Percentiles rank a stretch among this genome's conserved stretches.
These are phyloP conservation scores for Adrianichthys oophorus DNA, from an alignment of 2,797 vertebrate genomes.

Conservation along the genomic window DNA sequence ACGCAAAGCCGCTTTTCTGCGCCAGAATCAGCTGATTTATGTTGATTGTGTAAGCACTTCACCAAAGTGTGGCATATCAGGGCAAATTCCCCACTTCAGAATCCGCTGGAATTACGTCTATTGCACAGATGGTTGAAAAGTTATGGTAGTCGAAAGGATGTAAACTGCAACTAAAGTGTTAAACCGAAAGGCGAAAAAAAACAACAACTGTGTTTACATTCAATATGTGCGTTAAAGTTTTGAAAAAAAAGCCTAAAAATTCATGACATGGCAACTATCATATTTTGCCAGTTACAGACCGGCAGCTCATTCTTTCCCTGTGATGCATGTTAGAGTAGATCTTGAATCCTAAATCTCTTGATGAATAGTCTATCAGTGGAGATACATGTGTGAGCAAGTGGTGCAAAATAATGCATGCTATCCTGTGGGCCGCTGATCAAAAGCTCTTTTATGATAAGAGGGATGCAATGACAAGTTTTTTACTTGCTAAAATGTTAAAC, in stretches of 20 bases:
- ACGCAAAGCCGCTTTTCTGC: too few relatives aligned
- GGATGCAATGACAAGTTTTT: constrained; percentile 41
- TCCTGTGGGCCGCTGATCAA: constrained; percentile 61
- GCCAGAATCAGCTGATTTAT: too few relatives aligned
- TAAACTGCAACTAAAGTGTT: too few relatives aligned
- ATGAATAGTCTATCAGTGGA: constrained; percentile 52
- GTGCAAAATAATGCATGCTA: constrained; percentile 50
- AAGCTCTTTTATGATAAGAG: constrained; percentile 35
- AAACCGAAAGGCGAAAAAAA: not conserved
- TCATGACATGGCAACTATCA: not conserved
- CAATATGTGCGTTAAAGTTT: too few relatives aligned
- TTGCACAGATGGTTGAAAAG: too few relatives aligned
- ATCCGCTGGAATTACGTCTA: too few relatives aligned
- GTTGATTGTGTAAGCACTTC: too few relatives aligned
- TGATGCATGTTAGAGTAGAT: constrained; percentile 28
- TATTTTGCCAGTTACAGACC: constrained; percentile 4
- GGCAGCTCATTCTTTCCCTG: constrained; percentile 10
- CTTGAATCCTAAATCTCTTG: constrained; percentile 40
- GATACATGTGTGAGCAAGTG: constrained; percentile 7
- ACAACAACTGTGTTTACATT: too few relatives aligned
- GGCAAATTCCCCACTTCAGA: too few relatives aligned
- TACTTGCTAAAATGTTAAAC: constrained; percentile 30
- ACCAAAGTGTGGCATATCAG: too few relatives aligned
- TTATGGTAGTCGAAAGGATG: too few relatives aligned
- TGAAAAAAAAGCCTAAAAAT: too few relatives aligned